Conservation (phyloP, 2,888 invertebrate genomes). For the Hyppa rectilinea region DNA sequence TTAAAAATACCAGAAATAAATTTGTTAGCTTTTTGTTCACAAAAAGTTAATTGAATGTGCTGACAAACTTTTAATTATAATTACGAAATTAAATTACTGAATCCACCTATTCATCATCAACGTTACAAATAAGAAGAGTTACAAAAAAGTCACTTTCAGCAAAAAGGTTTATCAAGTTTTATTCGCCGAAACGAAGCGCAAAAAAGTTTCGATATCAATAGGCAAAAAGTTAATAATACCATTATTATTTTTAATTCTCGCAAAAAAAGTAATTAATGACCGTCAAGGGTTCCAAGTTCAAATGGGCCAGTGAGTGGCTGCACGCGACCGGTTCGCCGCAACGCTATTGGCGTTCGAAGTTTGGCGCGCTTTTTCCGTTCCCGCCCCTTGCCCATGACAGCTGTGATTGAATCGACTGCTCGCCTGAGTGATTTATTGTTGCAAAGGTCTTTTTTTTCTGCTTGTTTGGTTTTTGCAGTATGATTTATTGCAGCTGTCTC, state of each 20-base stretch:
- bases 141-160: constrained; percentile 33
- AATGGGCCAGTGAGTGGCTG: constrained; percentile 85
- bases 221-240: constrained; percentile 59
- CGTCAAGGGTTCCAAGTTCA: constrained; percentile 86
- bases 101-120: constrained; percentile 22
- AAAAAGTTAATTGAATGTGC: constrained; percentile 15
- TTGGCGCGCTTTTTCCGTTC: constrained; percentile 88
- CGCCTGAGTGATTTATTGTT: constrained; percentile 87
- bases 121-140: constrained; percentile 14
- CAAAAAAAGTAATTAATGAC: constrained; percentile 78
- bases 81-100: constrained; percentile 17
- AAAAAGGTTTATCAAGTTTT: constrained; percentile 44
- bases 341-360: constrained; percentile 88
- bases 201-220: constrained; percentile 49
- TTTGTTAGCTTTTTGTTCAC: constrained; percentile 7
- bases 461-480: constrained; percentile 75
- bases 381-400: constrained; percentile 88
- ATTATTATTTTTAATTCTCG: constrained; percentile 67
- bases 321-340: constrained; percentile 74
- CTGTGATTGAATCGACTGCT: constrained; percentile 87
- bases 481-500: constrained; percentile 81
- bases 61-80: constrained; percentile 23
- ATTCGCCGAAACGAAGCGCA: constrained; percentile 37
- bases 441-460: constrained; percentile 76
- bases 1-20: background rate